These are phyloP conservation scores for Chrysolina oricalcia DNA, from an alignment of 2,888 invertebrate genomes.

Conservation along the genomic window DNA sequence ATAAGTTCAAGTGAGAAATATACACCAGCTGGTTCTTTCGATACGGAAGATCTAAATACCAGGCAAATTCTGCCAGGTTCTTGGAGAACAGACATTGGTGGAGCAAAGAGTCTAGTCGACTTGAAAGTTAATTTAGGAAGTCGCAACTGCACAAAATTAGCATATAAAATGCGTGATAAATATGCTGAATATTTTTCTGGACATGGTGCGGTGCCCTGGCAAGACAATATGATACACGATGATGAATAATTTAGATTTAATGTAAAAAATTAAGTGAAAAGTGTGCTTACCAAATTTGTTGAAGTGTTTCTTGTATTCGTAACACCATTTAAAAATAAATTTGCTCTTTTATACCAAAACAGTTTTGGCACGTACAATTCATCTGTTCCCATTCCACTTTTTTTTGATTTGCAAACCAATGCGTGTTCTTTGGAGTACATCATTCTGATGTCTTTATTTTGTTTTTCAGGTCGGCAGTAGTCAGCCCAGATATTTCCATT, in stretches of 20 bases:
- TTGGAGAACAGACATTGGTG: slow-evolving; percentile 47
- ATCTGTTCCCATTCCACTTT: slow-evolving; percentile 18
- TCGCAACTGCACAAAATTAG: background rate
- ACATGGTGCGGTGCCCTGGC: slow-evolving; percentile 52
- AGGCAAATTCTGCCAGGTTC: slow-evolving; percentile 47
- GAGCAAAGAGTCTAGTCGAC: too few species aligned
- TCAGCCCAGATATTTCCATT: too few species aligned
- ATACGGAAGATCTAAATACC: slow-evolving; percentile 47
- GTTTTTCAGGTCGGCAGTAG: too few species aligned
- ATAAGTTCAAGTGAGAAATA: background rate
- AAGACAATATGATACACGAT: slow-evolving; percentile 50
- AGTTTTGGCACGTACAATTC: slow-evolving; percentile 51
- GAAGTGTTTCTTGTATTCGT: too few species aligned
- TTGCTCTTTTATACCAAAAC: slow-evolving; percentile 53
- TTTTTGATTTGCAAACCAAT: too few species aligned
- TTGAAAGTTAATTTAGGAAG: slow-evolving; percentile 26
- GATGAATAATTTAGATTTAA: slow-evolving; percentile 41
- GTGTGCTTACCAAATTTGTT: slow-evolving; percentile 46
- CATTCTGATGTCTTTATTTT: too few species aligned
- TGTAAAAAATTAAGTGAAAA: slow-evolving; percentile 40
- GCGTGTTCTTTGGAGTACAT: too few species aligned
- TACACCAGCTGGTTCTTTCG: background rate
- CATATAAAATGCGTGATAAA: slow-evolving; percentile 14
- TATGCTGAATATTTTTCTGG: slow-evolving; percentile 52
- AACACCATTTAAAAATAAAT: slow-evolving; percentile 48